These are phyloP conservation scores for Nemopilema nomurai DNA, from an alignment of 30 jellyfish, hydroid and myxozoan genomes.

Conservation along the genomic window DNA sequence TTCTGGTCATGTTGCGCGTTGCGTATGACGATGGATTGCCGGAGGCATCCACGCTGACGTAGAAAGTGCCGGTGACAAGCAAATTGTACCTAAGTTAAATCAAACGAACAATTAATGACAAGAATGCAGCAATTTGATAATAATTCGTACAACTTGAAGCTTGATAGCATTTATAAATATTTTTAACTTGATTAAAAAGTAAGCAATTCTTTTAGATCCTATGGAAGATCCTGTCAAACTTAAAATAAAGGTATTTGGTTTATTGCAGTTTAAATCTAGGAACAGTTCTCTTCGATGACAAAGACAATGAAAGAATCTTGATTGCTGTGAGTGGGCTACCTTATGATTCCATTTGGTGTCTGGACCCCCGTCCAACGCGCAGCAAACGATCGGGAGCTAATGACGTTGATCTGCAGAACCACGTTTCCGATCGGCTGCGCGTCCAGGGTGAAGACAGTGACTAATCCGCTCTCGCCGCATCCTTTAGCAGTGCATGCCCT, in stretches of 20 bases:
- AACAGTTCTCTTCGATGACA: too few relatives aligned
- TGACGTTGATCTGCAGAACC: conserved; percentile 29
- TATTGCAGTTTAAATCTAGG: too few relatives aligned
- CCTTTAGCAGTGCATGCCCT: conserved; percentile 94
- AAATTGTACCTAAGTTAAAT: conserved; percentile 45
- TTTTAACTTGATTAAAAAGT: too few relatives aligned
- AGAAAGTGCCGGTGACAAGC: conserved; percentile 72
- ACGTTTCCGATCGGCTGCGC: conserved; percentile 91
- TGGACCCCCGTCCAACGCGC: conserved; percentile 90
- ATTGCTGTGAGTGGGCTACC: too few relatives aligned
- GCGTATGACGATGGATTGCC: conserved; percentile 55
- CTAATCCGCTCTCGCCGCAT: conserved; percentile 79
- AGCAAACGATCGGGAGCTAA: conserved; percentile 56
- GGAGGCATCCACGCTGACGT: conserved; percentile 19
- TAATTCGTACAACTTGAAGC: not conserved
- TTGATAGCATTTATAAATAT: too few relatives aligned
- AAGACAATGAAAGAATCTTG: not conserved
- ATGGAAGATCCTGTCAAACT: too few relatives aligned
- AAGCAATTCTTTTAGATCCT: too few relatives aligned
- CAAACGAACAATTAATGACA: not conserved
- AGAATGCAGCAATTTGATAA: not conserved
- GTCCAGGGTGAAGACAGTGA: conserved; percentile 71
- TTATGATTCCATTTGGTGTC: conserved; percentile 86
- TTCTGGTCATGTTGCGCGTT: conserved; percentile 41
- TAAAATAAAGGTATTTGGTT: too few relatives aligned